Base-by-base conservation (phyloP, 2,797 vertebrate genomes). In the Sebastes oblongus region DNA sequence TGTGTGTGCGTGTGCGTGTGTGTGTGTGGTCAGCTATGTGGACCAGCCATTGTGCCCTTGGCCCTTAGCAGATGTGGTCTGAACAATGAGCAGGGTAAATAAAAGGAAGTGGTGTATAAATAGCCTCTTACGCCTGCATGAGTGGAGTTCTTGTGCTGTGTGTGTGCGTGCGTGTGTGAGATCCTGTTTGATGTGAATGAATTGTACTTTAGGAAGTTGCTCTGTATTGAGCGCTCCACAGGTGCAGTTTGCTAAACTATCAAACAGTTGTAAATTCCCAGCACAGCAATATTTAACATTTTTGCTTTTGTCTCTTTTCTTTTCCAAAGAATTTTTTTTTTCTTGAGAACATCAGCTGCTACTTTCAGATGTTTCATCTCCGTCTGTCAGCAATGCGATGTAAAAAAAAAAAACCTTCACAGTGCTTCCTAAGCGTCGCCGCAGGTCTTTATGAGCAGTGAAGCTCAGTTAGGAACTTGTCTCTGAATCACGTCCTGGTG, bases 31-130 rank as follows among this genome's bases (percentile, higher is more conserved):
- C 76, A 60, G 84, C 84, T 91, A 84, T 91, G 86, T 88, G 92
- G 82, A 92, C 90, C 80, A 83, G 83, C 94, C 89, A 96, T 97
- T 97, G 94, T 97, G 90, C 91, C 94, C 86, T 82, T 88, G 89
- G 83, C 89, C 95, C 94, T 94, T 89, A 96, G 92, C 94, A 95
- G 94, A 95, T 96, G 91, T 95, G 91, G 88, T 88, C 92, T 92
- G 93, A 96, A 96, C 95, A 96, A 96, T 96, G 91, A 91, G 66
- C 89, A 93, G 18, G 92, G 91, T 96, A 95, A 96, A 96, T 96
- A 96, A 94, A 94, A 95, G 96, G 96, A 97, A 97, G 94, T 94
- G 87, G 90, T 68, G 84, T 95, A 95, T 95, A 94, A 96, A 96
- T 95, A 95, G 91, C 90, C 89, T 77, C 81, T 92, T 91, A 88